These are phyloP conservation scores for Lerista edwardsae DNA, from an alignment of 2,797 vertebrate species.

Conservation along the genomic window DNA sequence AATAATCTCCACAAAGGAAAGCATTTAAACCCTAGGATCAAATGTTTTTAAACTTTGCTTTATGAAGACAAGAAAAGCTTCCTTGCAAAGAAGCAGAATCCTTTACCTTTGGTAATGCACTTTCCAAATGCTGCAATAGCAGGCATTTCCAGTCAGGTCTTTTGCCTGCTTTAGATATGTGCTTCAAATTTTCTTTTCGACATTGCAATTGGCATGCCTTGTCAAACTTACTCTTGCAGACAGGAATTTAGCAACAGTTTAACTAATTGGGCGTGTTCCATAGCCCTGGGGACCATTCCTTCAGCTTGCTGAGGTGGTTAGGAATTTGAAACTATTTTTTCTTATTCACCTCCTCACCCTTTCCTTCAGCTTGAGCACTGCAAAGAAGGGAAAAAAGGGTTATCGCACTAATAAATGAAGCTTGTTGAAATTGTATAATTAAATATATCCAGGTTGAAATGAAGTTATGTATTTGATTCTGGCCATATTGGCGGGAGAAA, in stretches of 20 bases:
- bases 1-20: not conserved
- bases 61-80: no score
- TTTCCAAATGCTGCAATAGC: not conserved
- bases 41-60: not conserved
- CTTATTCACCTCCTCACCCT: not conserved
- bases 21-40: not conserved
- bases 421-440: not conserved
- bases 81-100: not conserved
- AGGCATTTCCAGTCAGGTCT: not conserved
- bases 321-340: not conserved
- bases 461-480: not conserved
- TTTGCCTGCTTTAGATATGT: not conserved
- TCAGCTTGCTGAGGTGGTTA: not conserved
- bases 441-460: not conserved
- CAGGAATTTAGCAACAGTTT: constrained; percentile 13
- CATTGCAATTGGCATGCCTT: constrained; percentile 7
- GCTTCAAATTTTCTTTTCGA: not conserved
- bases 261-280: constrained; percentile 14
- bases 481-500: no score
- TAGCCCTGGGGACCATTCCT: not conserved
- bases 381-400: not conserved
- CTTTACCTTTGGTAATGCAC: not conserved
- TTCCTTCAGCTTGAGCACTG: not conserved
- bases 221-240: not conserved
- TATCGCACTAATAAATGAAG: not conserved